Percentiles rank a stretch among this genome's conserved stretches.
These are phyloP conservation scores for Malurus leucopterus DNA, from an alignment of 2,797 vertebrate genomes.

Conservation along the genomic window DNA sequence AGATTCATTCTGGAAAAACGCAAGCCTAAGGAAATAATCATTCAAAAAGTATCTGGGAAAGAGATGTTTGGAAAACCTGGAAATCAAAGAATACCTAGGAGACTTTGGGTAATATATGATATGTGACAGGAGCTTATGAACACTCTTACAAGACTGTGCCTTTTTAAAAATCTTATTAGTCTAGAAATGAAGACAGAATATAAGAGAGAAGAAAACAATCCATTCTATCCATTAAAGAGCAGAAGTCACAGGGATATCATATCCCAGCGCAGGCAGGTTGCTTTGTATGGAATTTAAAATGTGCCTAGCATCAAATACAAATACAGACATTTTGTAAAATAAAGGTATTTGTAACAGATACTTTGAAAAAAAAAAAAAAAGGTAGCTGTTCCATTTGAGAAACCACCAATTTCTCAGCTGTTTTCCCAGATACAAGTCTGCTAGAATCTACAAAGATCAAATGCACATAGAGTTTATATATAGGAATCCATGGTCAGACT, in stretches of 20 bases:
- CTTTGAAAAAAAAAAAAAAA: not conserved
- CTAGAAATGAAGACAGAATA: not conserved
- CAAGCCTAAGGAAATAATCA: conserved; percentile 48
- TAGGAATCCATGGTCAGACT: not conserved
- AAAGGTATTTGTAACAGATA: too few relatives aligned
- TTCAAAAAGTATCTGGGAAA: conserved; percentile 31
- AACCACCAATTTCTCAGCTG: not conserved
- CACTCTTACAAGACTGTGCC: not conserved
- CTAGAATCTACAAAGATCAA: not conserved
- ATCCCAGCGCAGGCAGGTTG: not conserved
- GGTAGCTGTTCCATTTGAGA: not conserved
- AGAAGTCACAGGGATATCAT: not conserved
- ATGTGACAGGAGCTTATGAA: not conserved
- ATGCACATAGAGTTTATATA: not conserved
- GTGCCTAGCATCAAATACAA: not conserved
- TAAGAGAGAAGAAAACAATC: not conserved
- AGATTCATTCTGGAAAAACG: conserved; percentile 51
- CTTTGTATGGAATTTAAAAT: not conserved
- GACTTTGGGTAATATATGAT: not conserved
- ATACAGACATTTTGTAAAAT: not conserved
- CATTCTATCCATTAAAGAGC: not conserved
- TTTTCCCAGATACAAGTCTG: not conserved
- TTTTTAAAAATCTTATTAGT: not conserved
- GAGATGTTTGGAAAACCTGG: conserved; percentile 45
- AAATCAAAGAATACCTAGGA: conserved; percentile 48